Evolutionary conservation across 2,113 vertebrate species (phyloP), one percentile per base, ranked within the genome.

Genomic region (Perca flavescens): DNA sequence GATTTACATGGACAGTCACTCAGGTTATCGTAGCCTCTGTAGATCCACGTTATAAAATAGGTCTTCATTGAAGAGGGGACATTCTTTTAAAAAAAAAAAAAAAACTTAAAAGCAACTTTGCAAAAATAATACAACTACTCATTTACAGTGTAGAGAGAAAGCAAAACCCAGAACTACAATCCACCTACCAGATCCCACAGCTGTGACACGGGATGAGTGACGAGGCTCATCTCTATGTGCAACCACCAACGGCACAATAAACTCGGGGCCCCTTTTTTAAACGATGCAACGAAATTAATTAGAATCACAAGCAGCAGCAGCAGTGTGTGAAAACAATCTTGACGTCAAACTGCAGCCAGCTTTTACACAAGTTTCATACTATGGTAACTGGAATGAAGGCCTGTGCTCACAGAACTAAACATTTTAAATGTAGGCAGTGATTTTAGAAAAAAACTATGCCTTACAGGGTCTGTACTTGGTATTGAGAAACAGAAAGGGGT

Each of bases 201-300:
- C 28, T 52, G 57, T 17, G 16, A 58, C 25, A 2, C 3, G 2
- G 12, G 36, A 46, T 4, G 16, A 63, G 19, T 3, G n/a, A 53
- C 4, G 5, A 43, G 10, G 15, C 14, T 77, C 16, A 16, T 25
- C 56, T 75, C 52, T 57, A 0, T 58, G 53, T 17, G 19, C 72
- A 64, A 65, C 2, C 2, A 19, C 46, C 72, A 64, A 65, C 2
- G 3, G 19, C 46, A 71, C 16, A 34, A 50, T 47, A 53, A 75
- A 69, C 60, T 56, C 14, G 31, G 8, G 36, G 43, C 89, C 82
- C 88, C 80, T 86, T 92, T 78, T 77, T n/a, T 16, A 11, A 40
- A 63, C 11, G 74, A 74, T 22, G 31, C 2, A 74, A 16, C 22
- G 10, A 25, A 57, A 76, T 40, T 0, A 25, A 43, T 10, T 1